A percentile compares a stretch with the other conserved stretches of the same genome.
phyloP scores from a whole-genome alignment of 2,797 vertebrate genomes.

The Pseudomugil gertrudae region DNA sequence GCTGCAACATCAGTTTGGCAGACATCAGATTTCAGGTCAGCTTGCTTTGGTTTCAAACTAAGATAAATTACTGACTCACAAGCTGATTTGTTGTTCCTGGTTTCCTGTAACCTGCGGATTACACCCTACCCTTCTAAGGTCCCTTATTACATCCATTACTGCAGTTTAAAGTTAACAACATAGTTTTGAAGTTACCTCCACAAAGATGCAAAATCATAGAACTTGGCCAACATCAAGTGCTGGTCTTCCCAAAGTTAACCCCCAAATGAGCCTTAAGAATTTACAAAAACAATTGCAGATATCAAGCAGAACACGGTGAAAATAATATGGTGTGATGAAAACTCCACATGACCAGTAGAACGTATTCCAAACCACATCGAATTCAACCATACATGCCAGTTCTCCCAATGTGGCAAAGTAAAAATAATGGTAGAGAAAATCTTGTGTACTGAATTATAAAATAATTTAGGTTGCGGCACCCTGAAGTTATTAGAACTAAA shows the following conservation, averaged over 20 bases:
- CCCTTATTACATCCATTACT: neutral
- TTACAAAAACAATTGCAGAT: neutral
- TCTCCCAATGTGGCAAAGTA: neutral
- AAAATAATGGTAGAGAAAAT: neutral
- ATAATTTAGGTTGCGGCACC: neutral
- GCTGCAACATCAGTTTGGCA: constrained; percentile 29
- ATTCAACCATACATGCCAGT: neutral
- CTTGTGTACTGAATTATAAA: neutral
- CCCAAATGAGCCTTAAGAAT: neutral
- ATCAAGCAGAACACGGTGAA: neutral
- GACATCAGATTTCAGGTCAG: constrained; percentile 42
- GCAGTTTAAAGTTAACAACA: neutral
- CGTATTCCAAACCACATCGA: constrained; percentile 9
- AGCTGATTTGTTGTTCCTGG: constrained; percentile 22
- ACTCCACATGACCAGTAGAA: constrained; percentile 3
- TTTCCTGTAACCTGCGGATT: neutral
- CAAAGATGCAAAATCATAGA: neutral
- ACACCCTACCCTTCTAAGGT: too few species aligned
- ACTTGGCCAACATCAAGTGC: neutral
- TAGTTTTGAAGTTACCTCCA: neutral
- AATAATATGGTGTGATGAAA: neutral
- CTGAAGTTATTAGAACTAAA: neutral
- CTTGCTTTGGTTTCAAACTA: constrained; percentile 20
- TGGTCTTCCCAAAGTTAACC: neutral
- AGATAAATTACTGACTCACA: constrained; percentile 21